Conservation (phyloP, 2,113 vertebrate genomes). For the Chaetura pelagica region DNA sequence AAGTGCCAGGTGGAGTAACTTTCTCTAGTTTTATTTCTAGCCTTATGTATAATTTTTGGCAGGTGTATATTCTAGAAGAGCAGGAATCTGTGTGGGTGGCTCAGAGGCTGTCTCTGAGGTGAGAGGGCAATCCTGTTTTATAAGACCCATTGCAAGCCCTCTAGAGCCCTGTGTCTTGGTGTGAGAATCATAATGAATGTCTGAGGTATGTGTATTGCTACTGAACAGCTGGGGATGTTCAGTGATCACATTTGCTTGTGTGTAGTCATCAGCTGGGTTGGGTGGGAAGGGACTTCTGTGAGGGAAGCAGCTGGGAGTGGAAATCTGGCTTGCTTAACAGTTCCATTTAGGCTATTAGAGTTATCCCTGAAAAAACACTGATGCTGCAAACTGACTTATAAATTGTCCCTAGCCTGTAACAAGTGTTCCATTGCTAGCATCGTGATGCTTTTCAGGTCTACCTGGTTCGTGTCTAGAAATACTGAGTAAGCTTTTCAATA, state of each 20-base stretch:
- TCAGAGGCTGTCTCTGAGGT: background rate
- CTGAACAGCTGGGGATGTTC: conserved; percentile 33
- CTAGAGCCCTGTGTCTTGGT: background rate
- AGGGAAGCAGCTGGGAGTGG: background rate
- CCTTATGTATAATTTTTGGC: background rate
- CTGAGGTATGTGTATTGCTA: background rate
- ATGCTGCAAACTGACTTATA: background rate
- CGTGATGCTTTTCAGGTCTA: background rate
- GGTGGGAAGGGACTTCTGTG: conserved; percentile 19
- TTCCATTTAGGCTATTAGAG: background rate
- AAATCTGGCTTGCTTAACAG: background rate
- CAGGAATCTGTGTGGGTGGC: background rate
- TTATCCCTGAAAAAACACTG: background rate
- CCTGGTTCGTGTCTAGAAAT: background rate
- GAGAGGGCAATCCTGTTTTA: background rate
- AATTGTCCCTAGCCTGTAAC: background rate
- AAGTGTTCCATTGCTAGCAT: background rate
- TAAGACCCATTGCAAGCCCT: background rate
- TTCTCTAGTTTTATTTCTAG: conserved; percentile 24
- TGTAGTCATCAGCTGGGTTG: background rate
- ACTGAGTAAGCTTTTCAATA: background rate
- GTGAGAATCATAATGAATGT: background rate
- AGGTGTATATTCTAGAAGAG: background rate
- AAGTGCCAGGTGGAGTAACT: conserved; percentile 88
- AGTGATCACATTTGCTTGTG: background rate